Evolutionary conservation across 2,113 vertebrate genomes (phyloP), one percentile per base, ranked within the genome.

Genomic region (Euleptes europaea): DNA sequence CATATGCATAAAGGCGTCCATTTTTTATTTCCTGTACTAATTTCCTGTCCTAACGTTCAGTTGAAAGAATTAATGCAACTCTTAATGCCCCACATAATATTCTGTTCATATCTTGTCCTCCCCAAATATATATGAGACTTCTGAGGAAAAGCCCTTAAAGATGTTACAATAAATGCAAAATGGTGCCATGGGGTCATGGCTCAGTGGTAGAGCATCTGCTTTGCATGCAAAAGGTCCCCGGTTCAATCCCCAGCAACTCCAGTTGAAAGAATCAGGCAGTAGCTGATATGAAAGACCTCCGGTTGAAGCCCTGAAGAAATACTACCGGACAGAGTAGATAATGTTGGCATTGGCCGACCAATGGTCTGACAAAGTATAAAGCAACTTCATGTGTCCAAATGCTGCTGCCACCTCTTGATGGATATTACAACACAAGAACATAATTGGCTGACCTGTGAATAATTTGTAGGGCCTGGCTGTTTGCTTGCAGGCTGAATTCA

Each of bases 11-110:
- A 93, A 93, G 92, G 70, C 80, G 88, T 92, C 83, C 82, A 51
- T 78, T 93, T 93, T 93, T 91, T 92, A 89, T 89, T 90, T 90
- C 91, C 82, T 87, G 82, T 85, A 92, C 92, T 94, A 86, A 91
- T 93, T 93, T 93, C 83, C 76, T 78, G 83, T 89, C 82, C 89
- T 60, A 83, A 38, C 31, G 54, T 91, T 93, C 80, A 72, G 84
- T 73, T 0, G 0, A 66, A 71, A 15, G 80, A 81, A 94, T 81
- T 75, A 91, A 88, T 88, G 90, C 67, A 83, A 90, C 26, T 77
- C 69, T 69, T 89, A 38, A 84, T 87, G 79, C 26, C 17, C 19
- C 14, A 83, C 28, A 67, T 38, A 88, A 83, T 69, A 82, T 47
- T 88, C 70, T 73, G 74, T 83, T 89, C 89, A 91, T 75, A 91